Evolutionary conservation across 1,140 invertebrate species (phyloP).

Genomic region (Leptonema lineaticorne): DNA sequence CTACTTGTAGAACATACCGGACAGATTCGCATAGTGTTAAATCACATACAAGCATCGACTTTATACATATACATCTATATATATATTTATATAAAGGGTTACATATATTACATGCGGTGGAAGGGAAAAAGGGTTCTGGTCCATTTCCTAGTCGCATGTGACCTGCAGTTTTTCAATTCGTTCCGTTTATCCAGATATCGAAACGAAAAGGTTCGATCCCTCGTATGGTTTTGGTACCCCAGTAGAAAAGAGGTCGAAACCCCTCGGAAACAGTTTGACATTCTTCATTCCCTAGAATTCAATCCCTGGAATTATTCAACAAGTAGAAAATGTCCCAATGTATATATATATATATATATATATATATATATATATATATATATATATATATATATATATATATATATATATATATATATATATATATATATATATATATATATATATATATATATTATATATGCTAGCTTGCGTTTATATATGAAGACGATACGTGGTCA

Average conservation of each 20-base stretch:
- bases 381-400: neutral
- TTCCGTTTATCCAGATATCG: neutral
- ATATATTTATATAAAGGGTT: no score
- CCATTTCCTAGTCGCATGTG: neutral
- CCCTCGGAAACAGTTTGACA: conserved; percentile 11
- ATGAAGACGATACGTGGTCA: no score
- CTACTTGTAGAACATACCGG: no score
- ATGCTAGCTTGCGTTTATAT: no score
- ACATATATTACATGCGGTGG: no score
- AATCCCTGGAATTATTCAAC: conserved; percentile 4
- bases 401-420: neutral
- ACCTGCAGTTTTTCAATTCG: conserved; percentile 4
- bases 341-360: neutral
- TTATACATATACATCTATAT: no score
- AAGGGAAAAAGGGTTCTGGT: neutral
- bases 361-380: neutral
- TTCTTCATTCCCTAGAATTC: neutral
- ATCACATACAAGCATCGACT: no score
- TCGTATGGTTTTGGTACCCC: neutral
- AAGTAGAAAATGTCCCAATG: neutral
- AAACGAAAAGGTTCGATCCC: neutral
- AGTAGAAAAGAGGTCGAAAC: neutral
- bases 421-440: neutral
- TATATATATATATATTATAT: no score
- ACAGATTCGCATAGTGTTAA: no score